Base-by-base conservation (phyloP, 2,113 vertebrate genomes). In the Chloebia gouldiae region DNA sequence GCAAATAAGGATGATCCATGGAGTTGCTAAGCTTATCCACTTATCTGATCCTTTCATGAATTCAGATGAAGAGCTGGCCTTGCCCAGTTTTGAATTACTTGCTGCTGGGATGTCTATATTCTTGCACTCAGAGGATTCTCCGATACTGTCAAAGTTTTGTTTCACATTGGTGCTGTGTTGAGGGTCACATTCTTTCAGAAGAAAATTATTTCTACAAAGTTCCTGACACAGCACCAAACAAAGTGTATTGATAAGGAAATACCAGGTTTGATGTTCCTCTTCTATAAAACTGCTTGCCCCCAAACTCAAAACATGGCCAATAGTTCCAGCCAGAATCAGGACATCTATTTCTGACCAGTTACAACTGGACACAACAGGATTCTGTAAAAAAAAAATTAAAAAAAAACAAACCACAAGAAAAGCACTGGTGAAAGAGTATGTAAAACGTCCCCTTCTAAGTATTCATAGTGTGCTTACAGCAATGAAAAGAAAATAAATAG, bases 261-360 rank as follows among this genome's bases (percentile, higher is more conserved):
- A 99, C 99, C 99, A 99, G 27, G 98, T 99, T 94, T 99, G 99
- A 93, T 99, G 99, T 85, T 99, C 99, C 82, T 99, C 99, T 96
- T 99, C 99, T 11, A 99, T 97, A 22, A 99, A 99, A 96, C 99
- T 99, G 98, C 99, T 99, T 69, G 99, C 97, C 0, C 98, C 98
- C 94, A 99, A 97, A 94, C 99, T 99, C 88, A 99, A 92, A 33
- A 98, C 98, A 73, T 99, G 99, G 83, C 98, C 98, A n/a, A 98
- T 5, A 0, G 99, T 99, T 69, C 99, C 99, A 10, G 97, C 77
- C 61, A 99, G 93, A 51, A 99, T 97, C 64, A 99, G 94, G 28
- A 98, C 71, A 24, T 99, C 98, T 78, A 99, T 71, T 97, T 99
- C 99, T 3, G 99, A 99, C 97, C 99, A 98, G 10, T 87, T 93